These are phyloP conservation scores for Brachymystax lenok DNA, from an alignment of 2,797 vertebrate species.

Conservation along the genomic window DNA sequence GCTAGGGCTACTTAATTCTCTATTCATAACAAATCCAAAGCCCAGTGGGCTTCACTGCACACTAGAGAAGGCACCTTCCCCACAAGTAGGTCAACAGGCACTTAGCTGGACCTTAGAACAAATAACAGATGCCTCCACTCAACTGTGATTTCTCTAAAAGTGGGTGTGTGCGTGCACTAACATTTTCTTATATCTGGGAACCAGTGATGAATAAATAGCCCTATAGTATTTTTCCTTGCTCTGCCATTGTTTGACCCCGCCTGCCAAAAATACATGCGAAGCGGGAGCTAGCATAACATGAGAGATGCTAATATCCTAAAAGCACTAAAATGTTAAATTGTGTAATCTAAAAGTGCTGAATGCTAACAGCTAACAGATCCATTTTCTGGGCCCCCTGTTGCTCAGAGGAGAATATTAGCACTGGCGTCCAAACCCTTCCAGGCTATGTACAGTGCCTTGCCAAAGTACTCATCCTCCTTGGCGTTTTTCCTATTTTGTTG, in stretches of 20 bases:
- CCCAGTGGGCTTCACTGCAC: slow-evolving; percentile 7
- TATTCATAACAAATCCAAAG: slow-evolving; percentile 38
- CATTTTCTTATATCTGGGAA: neutral
- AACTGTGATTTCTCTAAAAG: slow-evolving; percentile 29
- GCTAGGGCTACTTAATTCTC: slow-evolving; percentile 21
- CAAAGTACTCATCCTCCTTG: no score
- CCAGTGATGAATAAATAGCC: slow-evolving; percentile 48
- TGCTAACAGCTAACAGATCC: slow-evolving; percentile 44
- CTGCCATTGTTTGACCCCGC: slow-evolving; percentile 45
- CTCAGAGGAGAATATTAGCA: slow-evolving; percentile 42
- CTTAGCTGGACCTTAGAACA: slow-evolving; percentile 43
- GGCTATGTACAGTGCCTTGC: slow-evolving; percentile 18
- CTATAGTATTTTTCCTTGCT: slow-evolving; percentile 37
- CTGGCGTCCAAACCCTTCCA: slow-evolving; percentile 13
- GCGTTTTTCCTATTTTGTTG: no score
- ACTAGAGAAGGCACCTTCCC: slow-evolving; percentile 36
- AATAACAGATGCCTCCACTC: slow-evolving; percentile 34
- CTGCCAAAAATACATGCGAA: slow-evolving; percentile 65
- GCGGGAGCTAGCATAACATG: slow-evolving; percentile 12
- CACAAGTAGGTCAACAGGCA: slow-evolving; percentile 54
- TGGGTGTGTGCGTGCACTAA: neutral
- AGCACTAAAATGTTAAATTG: slow-evolving; percentile 58
- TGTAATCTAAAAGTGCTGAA: slow-evolving; percentile 28
- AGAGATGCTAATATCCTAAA: slow-evolving; percentile 56
- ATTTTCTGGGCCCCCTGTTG: slow-evolving; percentile 52